Conservation (phyloP, 2,797 vertebrate genomes). For the Phrynocephalus vlangalii region DNA sequence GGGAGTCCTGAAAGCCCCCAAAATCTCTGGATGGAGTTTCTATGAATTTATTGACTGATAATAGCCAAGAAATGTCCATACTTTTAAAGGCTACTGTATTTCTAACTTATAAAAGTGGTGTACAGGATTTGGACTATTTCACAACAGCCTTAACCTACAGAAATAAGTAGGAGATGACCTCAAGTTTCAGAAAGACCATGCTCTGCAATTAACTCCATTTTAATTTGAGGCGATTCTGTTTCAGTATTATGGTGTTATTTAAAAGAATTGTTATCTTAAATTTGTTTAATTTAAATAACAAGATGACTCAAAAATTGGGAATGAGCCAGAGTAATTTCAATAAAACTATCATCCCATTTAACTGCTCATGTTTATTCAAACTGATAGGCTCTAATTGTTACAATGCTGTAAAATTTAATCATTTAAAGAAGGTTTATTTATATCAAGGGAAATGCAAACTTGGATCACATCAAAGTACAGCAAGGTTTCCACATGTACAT, state of each 20-base stretch:
- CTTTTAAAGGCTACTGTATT: background rate
- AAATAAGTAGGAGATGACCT: background rate
- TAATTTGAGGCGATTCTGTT: conserved; percentile 31
- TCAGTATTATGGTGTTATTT: conserved; percentile 28
- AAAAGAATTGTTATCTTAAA: conserved; percentile 54
- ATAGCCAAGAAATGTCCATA: background rate
- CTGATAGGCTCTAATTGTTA: conserved; percentile 42
- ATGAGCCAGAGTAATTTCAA: conserved; percentile 54
- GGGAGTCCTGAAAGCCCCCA: background rate
- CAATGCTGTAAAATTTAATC: conserved; percentile 15
- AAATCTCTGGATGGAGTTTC: background rate
- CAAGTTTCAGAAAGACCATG: background rate
- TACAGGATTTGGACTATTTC: background rate
- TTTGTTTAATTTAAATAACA: conserved; percentile 56
- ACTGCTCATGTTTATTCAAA: conserved; percentile 67
- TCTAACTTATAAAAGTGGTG: background rate
- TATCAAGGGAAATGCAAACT: conserved; percentile 19
- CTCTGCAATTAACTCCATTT: conserved; percentile 35
- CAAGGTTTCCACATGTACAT: conserved; percentile 9
- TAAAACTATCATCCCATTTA: conserved; percentile 61
- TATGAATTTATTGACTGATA: background rate
- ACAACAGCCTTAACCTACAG: background rate
- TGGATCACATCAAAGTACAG: conserved; percentile 10
- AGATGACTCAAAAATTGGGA: conserved; percentile 44
- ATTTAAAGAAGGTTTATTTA: conserved; percentile 41